Evolutionary conservation across 2,888 invertebrate genomes (phyloP), one percentile per base, ranked within the genome.

Genomic region (Cantharis lateralis): DNA sequence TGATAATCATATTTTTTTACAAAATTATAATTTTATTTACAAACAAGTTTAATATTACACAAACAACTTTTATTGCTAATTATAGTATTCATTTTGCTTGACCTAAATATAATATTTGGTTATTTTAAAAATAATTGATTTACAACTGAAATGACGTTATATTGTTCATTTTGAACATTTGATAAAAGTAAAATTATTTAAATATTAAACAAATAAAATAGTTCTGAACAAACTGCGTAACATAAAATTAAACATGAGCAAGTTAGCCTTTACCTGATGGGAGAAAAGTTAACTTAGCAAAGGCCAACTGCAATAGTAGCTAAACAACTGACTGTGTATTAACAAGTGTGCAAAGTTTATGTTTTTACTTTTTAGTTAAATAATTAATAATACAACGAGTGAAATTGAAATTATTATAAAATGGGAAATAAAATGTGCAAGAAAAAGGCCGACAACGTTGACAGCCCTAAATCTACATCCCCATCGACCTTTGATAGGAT

Each of bases 371-470:
- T 71, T 70, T 24, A 74, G 48, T 32, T 66, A 62, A 11, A 32
- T 68, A 75, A 75, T 26, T 70, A 69, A 20, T 68, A 68, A 26
- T 69, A 16, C 3, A 15, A 69, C 11, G 13, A 32, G 32, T 32
- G 32, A 16, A 16, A 32, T n/a, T 48, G 3, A 16, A 13, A 15
- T 16, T 16, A 26, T 15, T 10, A 9, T 15, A 16, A 16, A 26
- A 88, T 88, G 87, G 87, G 87, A 13, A 87, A 87, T 81, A 86
- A 85, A 81, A 82, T 88, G 83, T 88, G 87, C 81, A 88, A 87
- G 82, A 87, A 86, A 82, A 87, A 87, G 79, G 82, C 82, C 76
- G 84, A 82, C 68, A 79, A 74, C 26, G 80, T 74, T 15, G 87
- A 86, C 71, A 82, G 80, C 62, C 78, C 80, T n/a, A 83, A 83